Conservation (phyloP, 2,113 vertebrate species). For the Myodes glareolus region DNA sequence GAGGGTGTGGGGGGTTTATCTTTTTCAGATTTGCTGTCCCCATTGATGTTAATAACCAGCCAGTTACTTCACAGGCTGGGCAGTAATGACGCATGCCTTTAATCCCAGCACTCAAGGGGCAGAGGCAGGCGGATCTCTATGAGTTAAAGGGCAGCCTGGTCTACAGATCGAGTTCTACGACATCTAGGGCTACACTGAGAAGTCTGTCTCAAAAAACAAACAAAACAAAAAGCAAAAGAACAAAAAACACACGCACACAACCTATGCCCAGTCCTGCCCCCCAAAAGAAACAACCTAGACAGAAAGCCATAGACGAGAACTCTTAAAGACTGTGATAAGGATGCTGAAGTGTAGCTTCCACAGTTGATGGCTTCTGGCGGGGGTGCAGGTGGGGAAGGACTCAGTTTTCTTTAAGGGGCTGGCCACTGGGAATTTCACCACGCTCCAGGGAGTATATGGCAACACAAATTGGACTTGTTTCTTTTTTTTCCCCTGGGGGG, state of each 20-base stretch:
- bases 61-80: neutral
- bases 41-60: neutral
- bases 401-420: neutral
- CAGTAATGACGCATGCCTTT: accelerated
- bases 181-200: neutral
- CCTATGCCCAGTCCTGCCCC: neutral
- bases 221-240: neutral
- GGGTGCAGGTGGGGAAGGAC: neutral
- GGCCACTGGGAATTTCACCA: neutral
- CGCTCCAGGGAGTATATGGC: neutral
- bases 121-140: neutral
- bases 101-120: neutral
- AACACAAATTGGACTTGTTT: neutral
- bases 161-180: neutral
- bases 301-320: neutral
- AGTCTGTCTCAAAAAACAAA: neutral
- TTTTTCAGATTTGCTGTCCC: neutral
- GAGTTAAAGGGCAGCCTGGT: neutral
- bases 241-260: neutral
- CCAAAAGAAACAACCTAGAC: neutral
- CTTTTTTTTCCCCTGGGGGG: neutral
- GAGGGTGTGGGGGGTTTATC: neutral
- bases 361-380: neutral
- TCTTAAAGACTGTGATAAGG: neutral
- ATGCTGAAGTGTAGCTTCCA: neutral